Conservation (phyloP, 2,888 invertebrate genomes). For the Herminia tarsipennalis region DNA sequence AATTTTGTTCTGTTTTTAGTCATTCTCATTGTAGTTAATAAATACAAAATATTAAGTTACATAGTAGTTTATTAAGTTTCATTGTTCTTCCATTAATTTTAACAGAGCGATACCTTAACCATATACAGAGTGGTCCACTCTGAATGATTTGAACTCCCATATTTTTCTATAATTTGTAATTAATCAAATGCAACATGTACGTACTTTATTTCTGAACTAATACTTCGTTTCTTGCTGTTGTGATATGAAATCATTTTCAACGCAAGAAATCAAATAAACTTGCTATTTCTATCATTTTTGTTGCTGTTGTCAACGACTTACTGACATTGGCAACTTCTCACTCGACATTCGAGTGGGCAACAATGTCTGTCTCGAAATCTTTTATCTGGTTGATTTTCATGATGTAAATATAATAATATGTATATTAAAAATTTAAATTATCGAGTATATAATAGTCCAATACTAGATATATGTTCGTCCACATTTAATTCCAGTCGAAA, state of each 20-base stretch:
- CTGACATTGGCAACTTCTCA: constrained; percentile 36
- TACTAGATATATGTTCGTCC: constrained; percentile 81
- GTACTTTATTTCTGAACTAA: constrained; percentile 44
- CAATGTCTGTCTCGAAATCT: constrained; percentile 45
- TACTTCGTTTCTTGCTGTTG: constrained; percentile 53
- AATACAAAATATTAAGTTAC: constrained; percentile 62
- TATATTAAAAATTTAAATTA: constrained; percentile 67
- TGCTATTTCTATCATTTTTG: constrained; percentile 20
- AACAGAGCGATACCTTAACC: constrained; percentile 54
- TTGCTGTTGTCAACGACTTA: constrained; percentile 28
- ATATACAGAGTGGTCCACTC: constrained; percentile 37
- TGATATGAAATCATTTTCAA: constrained; percentile 22
- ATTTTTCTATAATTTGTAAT: constrained; percentile 56
- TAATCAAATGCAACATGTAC: constrained; percentile 52
- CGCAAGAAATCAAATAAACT: constrained; percentile 18
- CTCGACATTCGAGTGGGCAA: constrained; percentile 34
- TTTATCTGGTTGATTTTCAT: constrained; percentile 64
- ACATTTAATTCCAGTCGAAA: constrained; percentile 78
- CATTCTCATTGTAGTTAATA: constrained; percentile 54
- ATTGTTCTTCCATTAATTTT: constrained; percentile 76
- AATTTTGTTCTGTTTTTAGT: constrained; percentile 59
- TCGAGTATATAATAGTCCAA: constrained; percentile 77
- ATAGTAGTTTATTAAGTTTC: constrained; percentile 67
- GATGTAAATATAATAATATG: constrained; percentile 73
- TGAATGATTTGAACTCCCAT: constrained; percentile 59